Evolutionary conservation across 2,113 vertebrate genomes (phyloP).

Genomic region (Pao palembangensis): DNA sequence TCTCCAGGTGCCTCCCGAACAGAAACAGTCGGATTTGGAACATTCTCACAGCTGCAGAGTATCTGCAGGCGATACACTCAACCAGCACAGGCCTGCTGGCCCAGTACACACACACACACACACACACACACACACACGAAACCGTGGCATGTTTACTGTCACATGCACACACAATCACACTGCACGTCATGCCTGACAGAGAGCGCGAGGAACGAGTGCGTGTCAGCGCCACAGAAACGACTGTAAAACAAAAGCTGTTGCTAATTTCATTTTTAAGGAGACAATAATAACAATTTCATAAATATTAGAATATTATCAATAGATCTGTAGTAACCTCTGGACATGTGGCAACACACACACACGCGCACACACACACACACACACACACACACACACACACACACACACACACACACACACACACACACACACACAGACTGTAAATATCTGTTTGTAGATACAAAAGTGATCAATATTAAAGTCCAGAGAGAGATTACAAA

Average conservation of each 20-base stretch:
- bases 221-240: background rate
- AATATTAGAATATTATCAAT: too few species aligned
- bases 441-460: too few species aligned
- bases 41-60: constrained; percentile 76
- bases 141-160: constrained; percentile 42
- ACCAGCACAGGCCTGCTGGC: constrained; percentile 79
- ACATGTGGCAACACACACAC: too few species aligned
- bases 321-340: too few species aligned
- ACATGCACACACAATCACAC: constrained; percentile 34
- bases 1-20: constrained; percentile 78
- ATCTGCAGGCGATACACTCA: constrained; percentile 65
- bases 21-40: constrained; percentile 70
- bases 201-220: background rate
- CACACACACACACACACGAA: constrained; percentile 30
- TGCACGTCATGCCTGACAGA: background rate
- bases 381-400: too few species aligned
- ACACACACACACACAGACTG: too few species aligned
- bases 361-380: too few species aligned
- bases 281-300: background rate
- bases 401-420: too few species aligned
- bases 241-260: background rate
- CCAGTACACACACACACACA: constrained; percentile 36
- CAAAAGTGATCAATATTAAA: too few species aligned
- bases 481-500: too few species aligned
- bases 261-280: background rate